These are phyloP conservation scores for Leptobrachium leishanense DNA, from an alignment of 2,113 vertebrate species.

Conservation along the genomic window DNA sequence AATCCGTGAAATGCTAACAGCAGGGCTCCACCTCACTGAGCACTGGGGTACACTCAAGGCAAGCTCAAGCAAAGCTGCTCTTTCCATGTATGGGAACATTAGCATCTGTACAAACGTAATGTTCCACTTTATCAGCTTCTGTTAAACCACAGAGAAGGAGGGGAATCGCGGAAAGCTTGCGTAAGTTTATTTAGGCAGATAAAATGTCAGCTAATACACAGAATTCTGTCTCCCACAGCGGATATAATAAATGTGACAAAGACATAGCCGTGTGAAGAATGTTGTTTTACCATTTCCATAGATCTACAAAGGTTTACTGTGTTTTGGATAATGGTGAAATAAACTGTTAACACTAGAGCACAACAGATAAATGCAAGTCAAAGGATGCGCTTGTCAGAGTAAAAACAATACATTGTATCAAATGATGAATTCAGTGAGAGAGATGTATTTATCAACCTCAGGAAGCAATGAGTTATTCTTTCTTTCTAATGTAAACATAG, in stretches of 20 bases:
- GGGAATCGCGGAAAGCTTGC: slow-evolving; percentile 7
- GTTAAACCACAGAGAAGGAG: slow-evolving; percentile 17
- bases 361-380: not conserved
- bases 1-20: slow-evolving; percentile 40
- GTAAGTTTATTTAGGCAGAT: slow-evolving; percentile 34
- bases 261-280: not conserved
- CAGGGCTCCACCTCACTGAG: slow-evolving; percentile 21
- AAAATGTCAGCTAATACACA: slow-evolving; percentile 14
- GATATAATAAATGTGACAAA: slow-evolving; percentile 23
- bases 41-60: slow-evolving; percentile 31
- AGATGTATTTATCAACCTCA: not conserved
- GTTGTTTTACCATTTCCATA: not conserved
- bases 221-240: slow-evolving; percentile 6
- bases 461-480: not conserved
- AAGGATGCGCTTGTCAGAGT: not conserved
- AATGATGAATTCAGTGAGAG: not conserved
- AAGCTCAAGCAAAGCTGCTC: slow-evolving; percentile 5
- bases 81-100: slow-evolving; percentile 45
- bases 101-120: slow-evolving; percentile 28
- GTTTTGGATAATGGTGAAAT: slow-evolving; percentile 6
- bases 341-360: not conserved
- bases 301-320: not conserved
- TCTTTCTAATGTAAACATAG: not conserved
- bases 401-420: not conserved
- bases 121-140: slow-evolving; percentile 30